Percentiles rank a stretch among this genome's conserved stretches.
phyloP scores from a whole-genome alignment of 2,888 invertebrate species.

The Margaritifera margaritifera region DNA sequence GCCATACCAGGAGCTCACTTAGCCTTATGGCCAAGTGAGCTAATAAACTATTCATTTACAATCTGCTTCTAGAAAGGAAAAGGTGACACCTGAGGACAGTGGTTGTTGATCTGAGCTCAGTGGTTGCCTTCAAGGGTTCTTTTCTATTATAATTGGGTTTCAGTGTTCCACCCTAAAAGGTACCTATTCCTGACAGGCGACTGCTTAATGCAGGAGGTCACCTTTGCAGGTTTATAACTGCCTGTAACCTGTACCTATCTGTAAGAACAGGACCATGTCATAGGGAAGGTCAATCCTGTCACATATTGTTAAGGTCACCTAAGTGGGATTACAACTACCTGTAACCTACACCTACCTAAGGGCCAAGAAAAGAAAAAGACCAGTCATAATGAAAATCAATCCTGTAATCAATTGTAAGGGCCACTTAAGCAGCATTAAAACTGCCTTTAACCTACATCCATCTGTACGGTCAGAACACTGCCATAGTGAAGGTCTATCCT shows the following conservation, averaged over 20 bases:
- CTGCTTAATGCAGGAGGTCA: too few relatives aligned
- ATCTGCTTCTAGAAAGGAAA: too few relatives aligned
- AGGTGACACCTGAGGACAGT: too few relatives aligned
- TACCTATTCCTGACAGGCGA: too few relatives aligned
- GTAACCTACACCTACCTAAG: slow-evolving; percentile 94
- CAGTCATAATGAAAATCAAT: slow-evolving; percentile 93
- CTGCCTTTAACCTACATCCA: slow-evolving; percentile 77
- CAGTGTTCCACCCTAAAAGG: too few relatives aligned
- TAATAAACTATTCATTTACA: too few relatives aligned
- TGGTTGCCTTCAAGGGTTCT: too few relatives aligned
- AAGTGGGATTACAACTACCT: slow-evolving; percentile 97
- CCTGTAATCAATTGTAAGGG: slow-evolving; percentile 94
- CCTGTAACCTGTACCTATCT: slow-evolving; percentile 95
- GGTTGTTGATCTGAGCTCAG: too few relatives aligned
- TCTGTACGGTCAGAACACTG: slow-evolving; percentile 86
- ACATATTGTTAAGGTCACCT: slow-evolving; percentile 91
- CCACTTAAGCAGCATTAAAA: slow-evolving; percentile 95
- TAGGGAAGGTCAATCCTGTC: slow-evolving; percentile 97
- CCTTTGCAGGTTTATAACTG: slow-evolving; percentile 96
- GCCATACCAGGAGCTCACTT: too few relatives aligned
- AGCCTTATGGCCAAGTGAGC: too few relatives aligned
- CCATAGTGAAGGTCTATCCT: slow-evolving; percentile 95
- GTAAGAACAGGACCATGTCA: slow-evolving; percentile 88
- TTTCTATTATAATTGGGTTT: too few relatives aligned
- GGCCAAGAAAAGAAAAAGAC: slow-evolving; percentile 90